A percentile compares a stretch with the other conserved stretches of the same genome.
phyloP scores from a whole-genome alignment of 30 jellyfish, hydroid and myxozoan genomes.

The Turritopsis dohrnii region DNA sequence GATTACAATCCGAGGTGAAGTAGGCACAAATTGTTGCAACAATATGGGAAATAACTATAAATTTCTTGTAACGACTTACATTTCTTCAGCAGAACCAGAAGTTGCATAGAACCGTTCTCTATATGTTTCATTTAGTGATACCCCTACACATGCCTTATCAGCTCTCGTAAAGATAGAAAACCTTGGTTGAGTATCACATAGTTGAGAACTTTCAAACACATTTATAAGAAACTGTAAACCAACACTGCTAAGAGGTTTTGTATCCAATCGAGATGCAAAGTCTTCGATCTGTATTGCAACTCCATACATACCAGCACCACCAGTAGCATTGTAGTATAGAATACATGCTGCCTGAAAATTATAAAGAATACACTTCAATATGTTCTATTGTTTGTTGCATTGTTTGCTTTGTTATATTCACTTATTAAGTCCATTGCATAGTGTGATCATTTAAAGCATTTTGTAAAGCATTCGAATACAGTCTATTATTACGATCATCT shows the following conservation, averaged over 20 bases:
- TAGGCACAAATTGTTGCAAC: too few species aligned
- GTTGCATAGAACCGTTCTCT: background rate
- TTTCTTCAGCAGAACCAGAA: slow-evolving; percentile 2
- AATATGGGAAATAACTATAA: too few species aligned
- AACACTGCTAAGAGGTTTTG: slow-evolving; percentile 14
- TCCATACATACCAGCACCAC: slow-evolving; percentile 18
- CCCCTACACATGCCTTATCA: slow-evolving; percentile 8
- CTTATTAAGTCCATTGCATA: too few species aligned
- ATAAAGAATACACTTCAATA: background rate
- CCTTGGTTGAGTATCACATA: background rate
- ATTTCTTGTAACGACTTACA: background rate
- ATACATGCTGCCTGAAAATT: slow-evolving; percentile 8
- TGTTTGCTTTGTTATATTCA: too few species aligned
- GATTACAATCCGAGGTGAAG: too few species aligned
- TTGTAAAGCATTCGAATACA: too few species aligned
- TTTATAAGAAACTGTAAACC: slow-evolving; percentile 4
- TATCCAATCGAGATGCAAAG: slow-evolving; percentile 10
- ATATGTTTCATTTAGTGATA: background rate
- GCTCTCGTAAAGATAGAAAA: background rate
- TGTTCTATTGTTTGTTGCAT: too few species aligned
- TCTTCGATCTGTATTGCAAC: slow-evolving; percentile 21
- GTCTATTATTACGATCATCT: too few species aligned
- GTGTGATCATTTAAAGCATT: too few species aligned
- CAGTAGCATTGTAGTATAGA: slow-evolving; percentile 20
- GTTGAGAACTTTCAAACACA: background rate